Evolutionary conservation across 2,888 invertebrate species (phyloP), one percentile per base, ranked within the genome.

Genomic region (Metellina segmentata): DNA sequence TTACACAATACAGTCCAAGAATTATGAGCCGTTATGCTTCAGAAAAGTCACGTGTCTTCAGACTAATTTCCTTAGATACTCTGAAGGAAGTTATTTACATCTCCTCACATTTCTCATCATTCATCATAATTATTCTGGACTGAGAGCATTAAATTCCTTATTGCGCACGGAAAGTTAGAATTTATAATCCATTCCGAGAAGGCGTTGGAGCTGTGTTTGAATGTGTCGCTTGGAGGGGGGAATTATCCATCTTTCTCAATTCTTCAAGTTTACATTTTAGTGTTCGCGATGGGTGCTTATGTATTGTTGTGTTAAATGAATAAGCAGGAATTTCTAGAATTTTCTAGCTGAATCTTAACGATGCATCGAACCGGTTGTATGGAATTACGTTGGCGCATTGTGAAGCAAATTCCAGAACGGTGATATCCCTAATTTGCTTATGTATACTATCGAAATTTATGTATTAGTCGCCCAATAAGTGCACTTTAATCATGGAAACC

Each of bases 11-110:
- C 69, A 48, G 11, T 5, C n/a, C 16, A 11, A 53, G 85, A 85
- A 77, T 77, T 77, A 85, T 48, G 77, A 74, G 72, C 74, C 34
- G 53, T 83, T 83, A 16, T 52, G 74, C 69, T 72, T 83, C 48
- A 16, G 53, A 49, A 85, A 61, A 61, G 75, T 61, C 77, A 77
- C 53, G 77, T 77, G 34, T 71, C 71, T 71, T 9, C n/a, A 52
- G 83, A 85, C 69, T 77, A 85, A 85, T 85, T 85, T 75, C 77
- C 77, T 53, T 49, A 69, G 85, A 75, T 83, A 83, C 20, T 83
- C 74, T 19, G 34, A 53, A 85, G 85, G 49, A 77, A 85, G 85
- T 85, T 75, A 69, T 85, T 77, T 85, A 69, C 77, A 34, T 85
- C 71, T 51, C 85, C 75, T 85, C 75, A 8, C 77, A 77, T 77